A percentile compares a stretch with the other conserved stretches of the same genome.
These are phyloP conservation scores for Scrobipalpa atriplicella DNA, from an alignment of 2,888 invertebrate genomes.

Conservation along the genomic window DNA sequence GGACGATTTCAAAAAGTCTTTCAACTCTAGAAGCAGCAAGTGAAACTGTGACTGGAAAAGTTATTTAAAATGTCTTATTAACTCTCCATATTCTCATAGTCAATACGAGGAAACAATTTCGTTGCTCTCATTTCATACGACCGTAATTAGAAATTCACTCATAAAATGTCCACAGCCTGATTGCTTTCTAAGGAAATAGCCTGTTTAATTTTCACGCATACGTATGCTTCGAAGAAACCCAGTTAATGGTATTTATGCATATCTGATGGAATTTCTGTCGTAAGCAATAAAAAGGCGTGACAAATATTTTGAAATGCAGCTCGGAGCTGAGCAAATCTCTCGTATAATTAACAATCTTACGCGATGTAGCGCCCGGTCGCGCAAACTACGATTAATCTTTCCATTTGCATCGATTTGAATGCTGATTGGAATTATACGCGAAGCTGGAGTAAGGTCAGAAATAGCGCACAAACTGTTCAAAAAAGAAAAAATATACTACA, in stretches of 20 bases:
- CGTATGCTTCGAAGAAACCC: no score
- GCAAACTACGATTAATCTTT: conserved; percentile 72
- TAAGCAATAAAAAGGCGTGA: conserved; percentile 18
- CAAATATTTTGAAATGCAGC: conserved; percentile 12
- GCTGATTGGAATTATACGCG: conserved; percentile 70
- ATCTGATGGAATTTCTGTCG: conserved; percentile 9
- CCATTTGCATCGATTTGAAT: conserved; percentile 76
- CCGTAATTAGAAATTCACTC: no score
- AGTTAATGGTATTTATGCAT: neutral
- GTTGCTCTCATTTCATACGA: no score
- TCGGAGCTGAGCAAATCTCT: conserved; percentile 18
- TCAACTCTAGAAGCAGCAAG: no score
- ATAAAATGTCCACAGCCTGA: no score
- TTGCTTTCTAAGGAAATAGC: no score
- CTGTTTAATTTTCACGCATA: no score
- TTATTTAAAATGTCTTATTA: no score
- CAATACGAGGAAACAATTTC: no score
- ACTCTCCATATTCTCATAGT: no score
- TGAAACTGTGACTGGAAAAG: no score
- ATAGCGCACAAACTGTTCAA: neutral
- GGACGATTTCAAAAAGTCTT: no score
- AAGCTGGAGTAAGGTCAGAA: conserved; percentile 32
- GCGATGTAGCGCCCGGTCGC: conserved; percentile 49
- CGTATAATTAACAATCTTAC: conserved; percentile 52
- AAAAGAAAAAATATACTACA: neutral